These are phyloP conservation scores for Ginglymostoma cirratum DNA, from an alignment of 2,113 vertebrate genomes.

Conservation along the genomic window DNA sequence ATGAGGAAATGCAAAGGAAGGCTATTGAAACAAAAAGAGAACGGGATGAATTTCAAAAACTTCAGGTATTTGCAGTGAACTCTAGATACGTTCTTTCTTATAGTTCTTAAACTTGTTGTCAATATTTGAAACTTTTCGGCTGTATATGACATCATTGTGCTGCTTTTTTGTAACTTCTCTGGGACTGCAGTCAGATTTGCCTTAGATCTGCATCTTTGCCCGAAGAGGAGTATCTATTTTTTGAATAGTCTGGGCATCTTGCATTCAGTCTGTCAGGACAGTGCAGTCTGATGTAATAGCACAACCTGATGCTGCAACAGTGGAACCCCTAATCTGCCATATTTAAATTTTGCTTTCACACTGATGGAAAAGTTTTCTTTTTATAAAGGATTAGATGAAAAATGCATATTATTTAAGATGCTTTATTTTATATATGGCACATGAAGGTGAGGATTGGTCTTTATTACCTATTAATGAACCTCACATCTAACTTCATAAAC, in stretches of 20 bases:
- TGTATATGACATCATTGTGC: not conserved
- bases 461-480: not conserved
- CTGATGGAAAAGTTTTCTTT: not conserved
- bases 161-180: not conserved
- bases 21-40: constrained; percentile 60
- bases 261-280: not conserved
- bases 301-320: not conserved
- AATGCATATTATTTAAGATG: not conserved
- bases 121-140: not conserved
- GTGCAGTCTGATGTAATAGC: not conserved
- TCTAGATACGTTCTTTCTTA: not conserved
- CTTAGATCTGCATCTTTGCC: not conserved
- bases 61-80: constrained; percentile 63
- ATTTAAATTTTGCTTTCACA: not conserved
- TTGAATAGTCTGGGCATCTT: not conserved
- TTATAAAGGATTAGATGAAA: not conserved
- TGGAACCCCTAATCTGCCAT: not conserved
- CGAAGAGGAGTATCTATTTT: not conserved
- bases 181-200: not conserved
- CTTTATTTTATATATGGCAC: not conserved
- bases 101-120: not conserved
- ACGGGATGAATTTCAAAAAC: constrained; percentile 71
- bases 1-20: constrained; percentile 64
- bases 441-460: not conserved
- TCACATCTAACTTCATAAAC: not conserved